Conservation (phyloP, 2,888 invertebrate species). For the Melinopterus prodromus region DNA sequence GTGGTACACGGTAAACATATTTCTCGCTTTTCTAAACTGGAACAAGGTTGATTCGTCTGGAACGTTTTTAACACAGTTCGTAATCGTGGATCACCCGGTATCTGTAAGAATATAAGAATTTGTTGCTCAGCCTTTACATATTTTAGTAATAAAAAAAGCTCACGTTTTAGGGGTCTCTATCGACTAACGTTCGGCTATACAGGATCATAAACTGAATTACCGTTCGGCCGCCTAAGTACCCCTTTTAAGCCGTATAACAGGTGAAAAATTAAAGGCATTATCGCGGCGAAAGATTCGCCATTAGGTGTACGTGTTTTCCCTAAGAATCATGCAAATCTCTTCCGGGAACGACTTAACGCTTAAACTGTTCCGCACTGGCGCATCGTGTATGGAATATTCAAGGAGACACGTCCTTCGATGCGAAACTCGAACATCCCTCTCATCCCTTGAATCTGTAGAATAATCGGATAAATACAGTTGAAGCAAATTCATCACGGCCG, state of each 20-base stretch:
- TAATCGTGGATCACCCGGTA: too few relatives aligned
- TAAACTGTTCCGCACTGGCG: background rate
- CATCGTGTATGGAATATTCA: conserved; percentile 4
- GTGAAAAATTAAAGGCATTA: background rate
- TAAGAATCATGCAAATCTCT: conserved; percentile 4
- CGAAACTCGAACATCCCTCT: background rate
- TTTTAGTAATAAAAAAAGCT: too few relatives aligned
- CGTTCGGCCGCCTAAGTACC: background rate
- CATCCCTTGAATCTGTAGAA: background rate
- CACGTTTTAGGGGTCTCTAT: too few relatives aligned
- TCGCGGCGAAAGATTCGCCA: background rate
- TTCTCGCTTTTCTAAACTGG: too few relatives aligned
- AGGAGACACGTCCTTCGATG: background rate
- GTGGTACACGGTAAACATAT: too few relatives aligned
- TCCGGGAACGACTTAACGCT: background rate
- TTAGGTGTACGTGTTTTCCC: background rate
- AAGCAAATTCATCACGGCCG: too few relatives aligned
- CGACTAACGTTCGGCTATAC: too few relatives aligned
- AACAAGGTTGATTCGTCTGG: too few relatives aligned
- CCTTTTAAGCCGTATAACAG: background rate
- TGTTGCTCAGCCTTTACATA: too few relatives aligned
- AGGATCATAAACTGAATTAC: too few relatives aligned
- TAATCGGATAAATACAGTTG: background rate
- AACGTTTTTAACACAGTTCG: too few relatives aligned
- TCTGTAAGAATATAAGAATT: too few relatives aligned